Base-by-base conservation (phyloP, 2,797 vertebrate species). In the Odontamblyopus rebecca region DNA sequence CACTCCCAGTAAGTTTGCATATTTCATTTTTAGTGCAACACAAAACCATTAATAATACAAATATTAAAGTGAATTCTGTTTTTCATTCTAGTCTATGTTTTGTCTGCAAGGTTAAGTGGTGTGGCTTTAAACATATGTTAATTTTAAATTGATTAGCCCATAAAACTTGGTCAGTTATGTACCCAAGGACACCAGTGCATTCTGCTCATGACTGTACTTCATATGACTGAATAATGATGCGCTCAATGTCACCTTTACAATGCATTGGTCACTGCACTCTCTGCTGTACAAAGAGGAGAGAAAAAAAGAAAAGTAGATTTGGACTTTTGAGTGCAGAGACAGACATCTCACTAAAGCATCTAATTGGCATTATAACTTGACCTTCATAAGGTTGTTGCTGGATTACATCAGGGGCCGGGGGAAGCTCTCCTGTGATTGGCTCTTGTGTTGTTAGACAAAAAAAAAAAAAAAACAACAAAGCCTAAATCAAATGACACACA, bases 321-420 rank as follows among this genome's bases (percentile, higher is more conserved):
- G 1, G 41, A 48, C 59, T 61, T 61, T 70, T 61, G 41, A 70
- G 23, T 16, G 13, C 12, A 57, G 53, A 57, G n/a, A 67, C 65
- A 67, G 53, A 68, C 51, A 56, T 68, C 67, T 35, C 30, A 35
- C 67, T 23, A 69, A 27, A 69, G 54, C 54, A 57, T 59, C 56
- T 69, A 69, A 69, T 69, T 44, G 32, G 56, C 54, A 41, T 59
- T 59, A 69, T 60, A 69, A 59, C 54, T 69, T 69, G 54, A 69
- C 67, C 54, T 69, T 59, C 67, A 69, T 67, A 54, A 67, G 65
- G 65, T 67, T 67, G 65, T 67, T 67, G 65, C 65, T 67, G 29
- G 65, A 67, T 67, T 67, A 51, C 65, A 67, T 67, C 65, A 67
- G 50, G 65, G 50, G 53, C 16, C 4, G 27, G 27, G 65, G 64